These are phyloP conservation scores for Drosophila neutralis DNA, from an alignment of 2,888 invertebrate species.

Conservation along the genomic window DNA sequence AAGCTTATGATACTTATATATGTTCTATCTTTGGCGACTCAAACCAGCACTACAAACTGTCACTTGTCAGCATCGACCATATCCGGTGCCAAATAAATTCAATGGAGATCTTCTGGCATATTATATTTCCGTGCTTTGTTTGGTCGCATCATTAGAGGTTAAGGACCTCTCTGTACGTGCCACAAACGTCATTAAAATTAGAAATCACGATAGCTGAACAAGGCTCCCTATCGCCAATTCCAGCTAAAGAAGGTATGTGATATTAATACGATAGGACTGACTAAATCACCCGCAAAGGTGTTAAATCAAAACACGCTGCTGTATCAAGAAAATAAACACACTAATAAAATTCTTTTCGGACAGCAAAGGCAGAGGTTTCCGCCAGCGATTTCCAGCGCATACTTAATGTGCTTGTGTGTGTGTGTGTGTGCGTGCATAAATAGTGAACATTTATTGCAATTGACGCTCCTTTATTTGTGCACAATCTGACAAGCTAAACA, in stretches of 20 bases:
- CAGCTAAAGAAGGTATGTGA: not conserved
- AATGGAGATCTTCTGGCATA: not conserved
- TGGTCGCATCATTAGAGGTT: not conserved
- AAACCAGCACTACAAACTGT: not conserved
- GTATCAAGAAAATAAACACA: conserved; percentile 49
- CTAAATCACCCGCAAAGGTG: conserved; percentile 56
- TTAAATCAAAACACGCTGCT: conserved; percentile 65
- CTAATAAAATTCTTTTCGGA: conserved; percentile 64
- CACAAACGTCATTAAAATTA: conserved; percentile 53
- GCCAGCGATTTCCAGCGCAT: conserved; percentile 29
- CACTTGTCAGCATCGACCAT: not conserved
- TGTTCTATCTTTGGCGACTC: not conserved
- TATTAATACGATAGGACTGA: not conserved
- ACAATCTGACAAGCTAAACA: conserved; percentile 14
- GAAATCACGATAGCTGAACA: conserved; percentile 41
- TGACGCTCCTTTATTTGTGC: conserved; percentile 15
- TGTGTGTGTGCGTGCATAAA: conserved; percentile 13
- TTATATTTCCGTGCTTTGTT: not conserved
- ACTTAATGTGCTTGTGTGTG: conserved; percentile 14
- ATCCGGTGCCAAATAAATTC: not conserved
- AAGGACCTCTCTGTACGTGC: not conserved
- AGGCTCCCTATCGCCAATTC: no score
- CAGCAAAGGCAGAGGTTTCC: conserved; percentile 8
- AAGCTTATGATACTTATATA: not conserved
- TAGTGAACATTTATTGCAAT: conserved; percentile 30